phyloP scores from a whole-genome alignment of 2,888 invertebrate species.

The Diarsia brunnea region DNA sequence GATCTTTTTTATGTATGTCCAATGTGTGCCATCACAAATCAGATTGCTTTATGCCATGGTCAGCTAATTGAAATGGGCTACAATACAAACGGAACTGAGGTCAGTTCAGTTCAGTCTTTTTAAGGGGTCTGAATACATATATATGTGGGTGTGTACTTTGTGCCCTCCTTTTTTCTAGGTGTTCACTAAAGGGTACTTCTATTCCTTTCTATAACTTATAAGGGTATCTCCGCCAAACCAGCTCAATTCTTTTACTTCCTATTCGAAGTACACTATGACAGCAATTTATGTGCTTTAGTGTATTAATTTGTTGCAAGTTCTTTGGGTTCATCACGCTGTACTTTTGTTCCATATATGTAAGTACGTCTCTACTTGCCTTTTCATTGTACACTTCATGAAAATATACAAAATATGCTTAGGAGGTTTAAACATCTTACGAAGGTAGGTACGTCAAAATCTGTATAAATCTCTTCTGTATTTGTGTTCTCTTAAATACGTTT shows the following conservation, averaged over 20 bases:
- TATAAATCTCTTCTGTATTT: slow-evolving; percentile 46
- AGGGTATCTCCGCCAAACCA: background rate
- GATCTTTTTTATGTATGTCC: background rate
- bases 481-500: slow-evolving; percentile 53
- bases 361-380: background rate
- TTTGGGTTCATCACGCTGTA: no score
- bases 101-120: no score
- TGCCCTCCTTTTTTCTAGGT: background rate
- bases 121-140: background rate
- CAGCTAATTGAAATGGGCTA: background rate
- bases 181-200: background rate
- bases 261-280: background rate
- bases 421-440: background rate
- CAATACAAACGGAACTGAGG: background rate
- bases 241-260: background rate
- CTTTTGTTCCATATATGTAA: background rate
- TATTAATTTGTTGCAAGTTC: background rate
- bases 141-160: background rate
- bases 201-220: background rate
- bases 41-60: background rate
- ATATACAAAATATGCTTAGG: slow-evolving; percentile 3
- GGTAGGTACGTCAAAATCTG: slow-evolving; percentile 22
- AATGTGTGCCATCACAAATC: background rate
- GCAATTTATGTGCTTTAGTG: background rate
- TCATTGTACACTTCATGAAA: background rate